phyloP scores from a whole-genome alignment of 2,888 invertebrate species.

The Drosophila multiciliata region DNA sequence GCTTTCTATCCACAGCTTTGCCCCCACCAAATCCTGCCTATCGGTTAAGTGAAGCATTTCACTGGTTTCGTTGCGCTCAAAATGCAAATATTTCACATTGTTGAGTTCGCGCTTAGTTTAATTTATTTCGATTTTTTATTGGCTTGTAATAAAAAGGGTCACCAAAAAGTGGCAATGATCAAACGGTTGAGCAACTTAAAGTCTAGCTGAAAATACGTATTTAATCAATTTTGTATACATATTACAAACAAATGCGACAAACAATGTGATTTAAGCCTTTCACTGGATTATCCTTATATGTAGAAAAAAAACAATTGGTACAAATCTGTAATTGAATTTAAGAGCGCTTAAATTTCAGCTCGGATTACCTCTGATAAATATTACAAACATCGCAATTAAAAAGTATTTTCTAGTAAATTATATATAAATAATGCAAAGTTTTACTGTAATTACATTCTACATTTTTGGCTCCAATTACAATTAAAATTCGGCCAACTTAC shows the following conservation, averaged over 20 bases:
- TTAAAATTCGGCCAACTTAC: constrained; percentile 86
- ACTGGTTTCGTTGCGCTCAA: constrained; percentile 33
- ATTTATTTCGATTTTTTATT: constrained; percentile 30
- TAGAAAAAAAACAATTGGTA: not conserved
- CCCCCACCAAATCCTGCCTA: not conserved
- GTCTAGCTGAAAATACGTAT: not conserved
- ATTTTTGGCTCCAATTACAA: not conserved
- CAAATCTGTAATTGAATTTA: not conserved
- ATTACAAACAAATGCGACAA: not conserved
- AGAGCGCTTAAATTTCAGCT: not conserved
- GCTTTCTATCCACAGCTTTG: not conserved
- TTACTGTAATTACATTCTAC: not conserved
- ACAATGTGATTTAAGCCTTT: not conserved
- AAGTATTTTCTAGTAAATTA: not conserved
- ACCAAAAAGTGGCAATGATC: not conserved
- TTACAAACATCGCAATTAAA: not conserved
- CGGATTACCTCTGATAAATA: not conserved
- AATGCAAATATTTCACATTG: constrained; percentile 71
- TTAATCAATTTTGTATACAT: too few relatives aligned
- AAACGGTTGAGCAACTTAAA: not conserved
- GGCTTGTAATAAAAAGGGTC: not conserved
- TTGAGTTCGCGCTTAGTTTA: constrained; percentile 53
- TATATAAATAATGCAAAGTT: not conserved
- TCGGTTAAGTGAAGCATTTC: constrained; percentile 49
- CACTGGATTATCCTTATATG: not conserved